Evolutionary conservation across 2,113 vertebrate genomes (phyloP), one percentile per base, ranked within the genome.

Genomic region (Stigmatopora argus): DNA sequence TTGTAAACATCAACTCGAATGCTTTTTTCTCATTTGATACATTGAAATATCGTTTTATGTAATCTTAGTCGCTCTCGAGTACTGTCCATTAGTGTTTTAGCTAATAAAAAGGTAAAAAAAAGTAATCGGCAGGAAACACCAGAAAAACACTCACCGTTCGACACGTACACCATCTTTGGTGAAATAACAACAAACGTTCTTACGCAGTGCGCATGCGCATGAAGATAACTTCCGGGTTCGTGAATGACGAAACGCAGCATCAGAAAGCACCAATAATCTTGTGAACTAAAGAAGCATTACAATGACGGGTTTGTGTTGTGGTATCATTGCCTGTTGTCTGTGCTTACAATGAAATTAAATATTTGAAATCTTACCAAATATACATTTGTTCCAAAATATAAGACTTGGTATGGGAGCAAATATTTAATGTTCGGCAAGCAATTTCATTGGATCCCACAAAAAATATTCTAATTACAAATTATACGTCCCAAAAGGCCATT

Each of bases 151-250:
- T 93, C 74, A 97, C 95, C 94, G n/a, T 95, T 95, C 14, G 93
- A 93, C 90, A 97, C 94, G 90, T 96, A 96, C 75, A 95, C 93
- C 94, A 96, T 95, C 59, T 83, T 82, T 13, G 0, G 2, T 1
- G 66, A 41, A 51, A 7, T 21, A 18, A 8, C 35, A 41, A 38
- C 66, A 49, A 31, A 19, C 19, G 7, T 2, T 4, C 1, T 45
- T 85, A 51, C 87, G 81, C 88, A 85, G 21, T 85, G 53, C 87
- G 81, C 88, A 85, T 83, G 82, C 56, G 4, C 14, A 7, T 60
- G n/a, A 6, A n/a, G 18, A 5, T n/a, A 15, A 69, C 75, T 81
- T 85, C 83, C 83, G 74, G 64, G 19, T 83, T 57, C 58, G 46
- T 18, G 10, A 3, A 5, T 12, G 44, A 31, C 62, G 47, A 15